Evolutionary conservation across 1,140 invertebrate species (phyloP), one percentile per base, ranked within the genome.

Genomic region (Pseudachorutes palmiensis): DNA sequence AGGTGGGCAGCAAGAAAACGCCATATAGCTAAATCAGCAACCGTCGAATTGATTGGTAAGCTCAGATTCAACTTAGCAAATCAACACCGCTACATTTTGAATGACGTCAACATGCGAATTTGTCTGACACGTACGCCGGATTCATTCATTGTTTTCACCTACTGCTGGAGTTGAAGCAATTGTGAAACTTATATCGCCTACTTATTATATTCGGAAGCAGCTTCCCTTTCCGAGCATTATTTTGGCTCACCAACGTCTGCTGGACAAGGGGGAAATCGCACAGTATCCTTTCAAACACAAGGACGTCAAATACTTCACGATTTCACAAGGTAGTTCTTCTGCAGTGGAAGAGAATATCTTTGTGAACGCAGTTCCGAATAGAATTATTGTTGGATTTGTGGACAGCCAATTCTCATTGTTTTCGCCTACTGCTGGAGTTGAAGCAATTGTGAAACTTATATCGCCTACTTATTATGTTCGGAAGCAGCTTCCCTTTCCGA

Each of bases 381-480:
- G 75, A 66, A 75, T 79, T 55, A 76, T 79, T 66, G 41, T 78
- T 24, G 76, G 76, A 28, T 78, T 81, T 71, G 75, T 79, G n/a
- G 59, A 75, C 55, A 78, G 78, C 71, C 63, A 67, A n/a, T n/a
- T n/a, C n/a, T n/a, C n/a, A n/a, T n/a, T n/a, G n/a, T n/a, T n/a
- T n/a, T n/a, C n/a, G n/a, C n/a, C n/a, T n/a, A n/a, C n/a, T n/a
- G n/a, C n/a, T n/a, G n/a, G n/a, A n/a, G n/a, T n/a, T n/a, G n/a
- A n/a, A n/a, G n/a, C n/a, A n/a, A n/a, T n/a, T n/a, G n/a, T n/a
- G n/a, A n/a, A n/a, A n/a, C n/a, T n/a, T 0, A 3, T 67, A 16
- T 55, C 66, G 32, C 55, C 57, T 0, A 45, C 36, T 29, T 64
- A 65, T 36, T 70, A 51, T 62, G 55, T 70, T 5, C 1, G 65